phyloP scores from a whole-genome alignment of 1,140 invertebrate species.

The Cepaea nemoralis region DNA sequence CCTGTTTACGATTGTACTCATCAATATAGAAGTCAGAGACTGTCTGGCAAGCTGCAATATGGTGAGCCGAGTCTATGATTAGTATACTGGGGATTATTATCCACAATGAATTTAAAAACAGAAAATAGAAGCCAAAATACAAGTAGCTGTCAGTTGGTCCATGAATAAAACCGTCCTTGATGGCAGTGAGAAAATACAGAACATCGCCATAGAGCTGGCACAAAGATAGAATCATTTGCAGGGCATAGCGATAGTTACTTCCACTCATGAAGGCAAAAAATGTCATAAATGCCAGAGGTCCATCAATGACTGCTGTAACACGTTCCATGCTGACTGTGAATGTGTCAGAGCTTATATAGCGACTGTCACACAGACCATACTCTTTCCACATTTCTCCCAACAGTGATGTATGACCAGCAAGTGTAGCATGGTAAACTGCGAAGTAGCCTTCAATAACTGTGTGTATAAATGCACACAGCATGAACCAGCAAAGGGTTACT shows the following conservation, averaged over 20 bases:
- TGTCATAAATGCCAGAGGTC: conserved; percentile 65
- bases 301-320: conserved; percentile 68
- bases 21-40: conserved; percentile 38
- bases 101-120: conserved; percentile 69
- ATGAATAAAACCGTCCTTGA: conserved; percentile 65
- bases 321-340: conserved; percentile 69
- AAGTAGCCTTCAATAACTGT: conserved; percentile 66
- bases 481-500: conserved; percentile 64
- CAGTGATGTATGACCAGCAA: conserved; percentile 57
- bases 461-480: conserved; percentile 65
- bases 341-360: conserved; percentile 69
- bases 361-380: conserved; percentile 66
- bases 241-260: conserved; percentile 59
- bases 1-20: conserved; percentile 26
- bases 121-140: conserved; percentile 72
- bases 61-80: conserved; percentile 52
- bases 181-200: conserved; percentile 67
- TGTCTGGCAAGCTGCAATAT: conserved; percentile 41
- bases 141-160: conserved; percentile 59
- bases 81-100: conserved; percentile 65
- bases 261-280: conserved; percentile 54
- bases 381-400: conserved; percentile 68
- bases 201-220: conserved; percentile 69
- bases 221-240: conserved; percentile 67
- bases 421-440: conserved; percentile 55